phyloP scores from a whole-genome alignment of 2,888 invertebrate genomes.

The Melinaea menophilus region DNA sequence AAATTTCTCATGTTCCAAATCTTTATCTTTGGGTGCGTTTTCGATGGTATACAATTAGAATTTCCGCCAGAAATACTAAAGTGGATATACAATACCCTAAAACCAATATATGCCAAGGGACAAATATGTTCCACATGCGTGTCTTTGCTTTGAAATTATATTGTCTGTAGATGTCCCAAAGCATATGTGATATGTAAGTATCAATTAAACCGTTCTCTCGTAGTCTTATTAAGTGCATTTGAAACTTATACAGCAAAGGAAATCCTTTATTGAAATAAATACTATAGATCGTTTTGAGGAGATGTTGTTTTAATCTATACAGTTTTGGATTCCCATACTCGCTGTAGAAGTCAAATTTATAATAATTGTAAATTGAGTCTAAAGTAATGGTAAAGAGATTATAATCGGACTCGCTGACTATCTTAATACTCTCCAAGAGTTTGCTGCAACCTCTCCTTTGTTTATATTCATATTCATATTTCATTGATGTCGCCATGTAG shows the following conservation, averaged over 20 bases:
- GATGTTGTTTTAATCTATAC: conserved; percentile 37
- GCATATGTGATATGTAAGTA: conserved; percentile 19
- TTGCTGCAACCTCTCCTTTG: conserved; percentile 28
- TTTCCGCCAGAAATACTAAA: conserved; percentile 34
- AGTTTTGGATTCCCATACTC: conserved; percentile 36
- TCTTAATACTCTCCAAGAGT: conserved; percentile 40
- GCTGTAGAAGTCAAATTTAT: conserved; percentile 41
- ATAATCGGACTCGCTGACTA: conserved; percentile 38
- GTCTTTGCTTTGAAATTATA: conserved; percentile 10
- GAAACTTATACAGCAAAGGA: conserved; percentile 40
- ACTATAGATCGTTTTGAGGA: conserved; percentile 46
- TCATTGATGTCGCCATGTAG: conserved; percentile 16
- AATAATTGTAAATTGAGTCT: conserved; percentile 40
- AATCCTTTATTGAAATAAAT: conserved; percentile 58
- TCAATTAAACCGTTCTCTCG: conserved; percentile 48
- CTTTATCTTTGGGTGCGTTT: conserved; percentile 6
- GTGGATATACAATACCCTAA: conserved; percentile 38
- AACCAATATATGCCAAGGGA: conserved; percentile 46
- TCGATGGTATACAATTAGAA: conserved; percentile 16
- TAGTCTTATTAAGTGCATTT: conserved; percentile 38
- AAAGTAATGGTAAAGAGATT: conserved; percentile 42
- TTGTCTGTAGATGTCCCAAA: conserved; percentile 13
- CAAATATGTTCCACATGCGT: conserved; percentile 27
- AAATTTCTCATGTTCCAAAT: not conserved
- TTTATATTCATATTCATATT: conserved; percentile 12